Evolutionary conservation across 2,888 invertebrate genomes (phyloP).

Genomic region (Chymomyza fuscimana): DNA sequence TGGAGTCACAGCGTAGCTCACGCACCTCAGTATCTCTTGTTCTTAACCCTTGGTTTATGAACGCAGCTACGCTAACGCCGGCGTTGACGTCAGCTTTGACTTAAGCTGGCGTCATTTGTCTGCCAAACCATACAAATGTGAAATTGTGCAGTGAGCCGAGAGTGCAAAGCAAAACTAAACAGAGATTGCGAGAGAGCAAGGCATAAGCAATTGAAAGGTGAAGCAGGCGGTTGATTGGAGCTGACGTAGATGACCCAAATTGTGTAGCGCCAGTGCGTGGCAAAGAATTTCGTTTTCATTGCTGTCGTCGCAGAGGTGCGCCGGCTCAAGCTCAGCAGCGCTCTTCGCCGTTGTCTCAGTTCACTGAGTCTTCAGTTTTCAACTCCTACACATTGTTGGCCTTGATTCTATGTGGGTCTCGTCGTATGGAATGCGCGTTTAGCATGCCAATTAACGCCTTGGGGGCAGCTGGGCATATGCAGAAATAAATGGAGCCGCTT

Average conservation of each 20-base stretch:
- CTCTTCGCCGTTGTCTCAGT: neutral
- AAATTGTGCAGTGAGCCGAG: constrained; percentile 42
- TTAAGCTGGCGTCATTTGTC: neutral
- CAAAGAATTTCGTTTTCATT: constrained; percentile 59
- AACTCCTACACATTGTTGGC: constrained; percentile 21
- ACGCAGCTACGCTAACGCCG: constrained; percentile 13
- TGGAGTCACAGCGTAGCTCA: neutral
- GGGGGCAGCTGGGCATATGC: constrained; percentile 26
- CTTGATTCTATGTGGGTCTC: constrained; percentile 34
- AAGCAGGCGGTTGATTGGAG: constrained; percentile 35
- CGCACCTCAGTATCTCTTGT: neutral
- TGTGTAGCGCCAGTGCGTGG: neutral
- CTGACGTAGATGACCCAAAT: constrained; percentile 61
- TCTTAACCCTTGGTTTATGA: neutral
- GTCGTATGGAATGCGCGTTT: constrained; percentile 10
- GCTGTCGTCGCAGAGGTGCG: neutral
- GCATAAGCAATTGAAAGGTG: neutral
- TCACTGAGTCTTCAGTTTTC: neutral
- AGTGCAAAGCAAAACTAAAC: neutral
- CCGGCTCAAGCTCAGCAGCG: neutral
- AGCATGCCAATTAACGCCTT: constrained; percentile 62
- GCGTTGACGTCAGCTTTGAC: constrained; percentile 15
- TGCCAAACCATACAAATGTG: constrained; percentile 7
- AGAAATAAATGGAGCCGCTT: neutral
- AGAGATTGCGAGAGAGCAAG: neutral